Percentiles rank a stretch among this genome's conserved stretches.
phyloP scores from a whole-genome alignment of 2,797 vertebrate genomes.

The Epinephelus coioides region DNA sequence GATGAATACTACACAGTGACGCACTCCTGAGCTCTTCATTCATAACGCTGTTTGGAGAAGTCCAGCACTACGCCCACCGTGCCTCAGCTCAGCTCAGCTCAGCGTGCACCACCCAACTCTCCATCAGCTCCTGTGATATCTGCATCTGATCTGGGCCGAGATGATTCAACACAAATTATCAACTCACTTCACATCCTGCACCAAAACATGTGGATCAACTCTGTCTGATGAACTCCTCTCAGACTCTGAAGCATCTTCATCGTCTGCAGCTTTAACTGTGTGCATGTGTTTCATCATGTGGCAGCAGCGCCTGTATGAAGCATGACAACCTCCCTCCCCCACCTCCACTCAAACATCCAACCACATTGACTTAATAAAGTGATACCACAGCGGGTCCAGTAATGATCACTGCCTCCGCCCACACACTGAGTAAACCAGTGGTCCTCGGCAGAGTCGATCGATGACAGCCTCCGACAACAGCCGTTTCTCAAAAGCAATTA shows the following conservation, averaged over 20 bases:
- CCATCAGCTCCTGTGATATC: constrained; percentile 32
- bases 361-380: constrained; percentile 70
- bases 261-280: not conserved
- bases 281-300: not conserved
- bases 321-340: constrained; percentile 12
- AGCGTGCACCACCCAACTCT: not conserved
- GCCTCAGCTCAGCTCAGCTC: constrained; percentile 1
- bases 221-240: not conserved
- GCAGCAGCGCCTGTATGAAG: not conserved
- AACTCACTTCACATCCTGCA: constrained; percentile 9
- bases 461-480: constrained; percentile 74
- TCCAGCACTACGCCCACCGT: constrained; percentile 25
- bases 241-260: not conserved
- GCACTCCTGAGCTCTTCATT: constrained; percentile 69
- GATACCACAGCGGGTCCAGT: constrained; percentile 63
- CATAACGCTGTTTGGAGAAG: constrained; percentile 60
- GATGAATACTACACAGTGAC: constrained; percentile 81
- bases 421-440: constrained; percentile 73
- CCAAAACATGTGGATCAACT: not conserved
- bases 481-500: constrained; percentile 81
- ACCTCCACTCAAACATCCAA: constrained; percentile 46
- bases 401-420: constrained; percentile 69
- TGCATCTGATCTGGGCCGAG: constrained; percentile 21
- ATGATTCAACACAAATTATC: constrained; percentile 4
- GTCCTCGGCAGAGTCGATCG: constrained; percentile 69